A percentile compares a stretch with the other conserved stretches of the same genome.
These are phyloP conservation scores for Thecophora atra DNA, from an alignment of 2,888 invertebrate species.

Conservation along the genomic window DNA sequence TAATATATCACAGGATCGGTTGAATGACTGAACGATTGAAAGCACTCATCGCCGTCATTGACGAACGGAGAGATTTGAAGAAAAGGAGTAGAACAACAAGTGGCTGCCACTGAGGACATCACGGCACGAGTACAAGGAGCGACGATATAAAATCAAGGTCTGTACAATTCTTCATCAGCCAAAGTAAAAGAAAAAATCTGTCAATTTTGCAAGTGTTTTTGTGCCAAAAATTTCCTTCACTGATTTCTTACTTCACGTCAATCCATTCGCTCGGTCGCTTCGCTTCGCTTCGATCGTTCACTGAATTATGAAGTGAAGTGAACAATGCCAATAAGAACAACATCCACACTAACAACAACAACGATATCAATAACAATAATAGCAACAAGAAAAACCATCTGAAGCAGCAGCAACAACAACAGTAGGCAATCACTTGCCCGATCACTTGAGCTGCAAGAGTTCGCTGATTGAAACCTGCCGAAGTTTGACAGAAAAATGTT, in stretches of 20 bases:
- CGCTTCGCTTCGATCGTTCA: background rate
- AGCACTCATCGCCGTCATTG: background rate
- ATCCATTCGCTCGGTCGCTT: no score
- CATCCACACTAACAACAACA: constrained; percentile 19
- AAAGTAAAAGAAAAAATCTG: constrained; percentile 1
- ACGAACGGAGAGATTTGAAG: background rate
- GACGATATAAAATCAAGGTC: no score
- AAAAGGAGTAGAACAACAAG: background rate
- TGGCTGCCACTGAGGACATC: background rate
- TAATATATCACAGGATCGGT: constrained; percentile 33
- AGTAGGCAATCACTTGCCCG: constrained; percentile 2
- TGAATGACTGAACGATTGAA: constrained; percentile 1
- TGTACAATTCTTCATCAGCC: no score
- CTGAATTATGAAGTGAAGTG: constrained; percentile 32
- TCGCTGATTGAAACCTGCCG: constrained; percentile 61
- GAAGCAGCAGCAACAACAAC: constrained; percentile 21
- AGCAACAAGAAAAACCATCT: constrained; percentile 12
- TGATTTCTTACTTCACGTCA: constrained; percentile 28
- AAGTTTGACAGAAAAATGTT: constrained; percentile 54
- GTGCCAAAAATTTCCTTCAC: constrained; percentile 32
- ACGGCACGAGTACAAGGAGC: background rate
- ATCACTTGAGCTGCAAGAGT: constrained; percentile 29
- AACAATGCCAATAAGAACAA: constrained; percentile 25
- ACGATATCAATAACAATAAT: constrained; percentile 25
- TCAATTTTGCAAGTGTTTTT: constrained; percentile 40